Evolutionary conservation across 2,888 invertebrate species (phyloP).

Genomic region (Pegoplata infirma): DNA sequence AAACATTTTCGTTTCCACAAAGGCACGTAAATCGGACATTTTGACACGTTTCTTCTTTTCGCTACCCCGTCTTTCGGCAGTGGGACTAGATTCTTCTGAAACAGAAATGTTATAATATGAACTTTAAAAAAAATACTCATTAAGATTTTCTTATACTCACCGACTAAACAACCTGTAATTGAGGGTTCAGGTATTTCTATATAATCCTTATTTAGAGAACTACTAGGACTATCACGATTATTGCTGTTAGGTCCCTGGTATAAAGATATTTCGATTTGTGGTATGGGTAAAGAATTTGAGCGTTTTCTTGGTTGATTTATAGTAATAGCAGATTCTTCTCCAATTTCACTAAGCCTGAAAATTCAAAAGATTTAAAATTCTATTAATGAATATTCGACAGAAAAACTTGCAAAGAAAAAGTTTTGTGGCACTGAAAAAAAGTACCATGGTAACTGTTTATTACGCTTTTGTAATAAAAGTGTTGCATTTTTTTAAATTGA

Average conservation of each 20-base stretch:
- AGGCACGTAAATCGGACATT: conserved; percentile 93
- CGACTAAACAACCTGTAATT: conserved; percentile 77
- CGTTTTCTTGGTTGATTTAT: conserved; percentile 90
- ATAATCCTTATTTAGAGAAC: conserved; percentile 82
- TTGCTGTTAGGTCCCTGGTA: conserved; percentile 85
- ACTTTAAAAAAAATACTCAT: background rate
- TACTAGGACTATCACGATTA: conserved; percentile 77
- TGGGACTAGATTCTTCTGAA: conserved; percentile 71
- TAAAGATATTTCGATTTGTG: conserved; percentile 93
- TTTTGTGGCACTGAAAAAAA: too few relatives aligned
- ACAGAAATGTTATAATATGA: conserved; percentile 3
- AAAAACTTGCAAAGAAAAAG: too few relatives aligned
- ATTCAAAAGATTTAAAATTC: too few relatives aligned
- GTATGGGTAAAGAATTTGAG: conserved; percentile 95
- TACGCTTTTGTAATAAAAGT: too few relatives aligned
- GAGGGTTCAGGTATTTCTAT: conserved; percentile 88
- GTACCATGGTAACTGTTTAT: too few relatives aligned
- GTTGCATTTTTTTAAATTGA: too few relatives aligned
- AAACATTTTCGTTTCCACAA: conserved; percentile 93
- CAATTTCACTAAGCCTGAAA: conserved; percentile 89
- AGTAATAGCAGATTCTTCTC: conserved; percentile 86
- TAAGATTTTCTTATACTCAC: conserved; percentile 66
- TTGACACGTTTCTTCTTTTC: conserved; percentile 93
- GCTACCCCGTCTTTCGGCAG: conserved; percentile 83
- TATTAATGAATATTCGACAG: too few relatives aligned